Conservation (phyloP, 2,113 vertebrate species). For the Lamprologus lemairii region DNA sequence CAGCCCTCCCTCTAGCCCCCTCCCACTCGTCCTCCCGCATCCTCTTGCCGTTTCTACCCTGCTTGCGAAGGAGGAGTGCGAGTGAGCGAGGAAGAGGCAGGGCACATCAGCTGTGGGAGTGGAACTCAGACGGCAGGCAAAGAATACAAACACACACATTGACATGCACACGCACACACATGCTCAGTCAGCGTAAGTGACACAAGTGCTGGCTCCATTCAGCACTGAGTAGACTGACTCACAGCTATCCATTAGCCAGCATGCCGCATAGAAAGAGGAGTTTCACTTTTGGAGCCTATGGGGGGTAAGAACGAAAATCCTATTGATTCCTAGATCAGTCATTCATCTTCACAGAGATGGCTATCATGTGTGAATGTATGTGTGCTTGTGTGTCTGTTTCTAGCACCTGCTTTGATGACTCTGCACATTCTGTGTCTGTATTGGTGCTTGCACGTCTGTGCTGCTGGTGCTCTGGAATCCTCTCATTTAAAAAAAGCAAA, state of each 20-base stretch:
- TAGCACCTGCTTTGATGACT: constrained; percentile 37
- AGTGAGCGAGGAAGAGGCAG: constrained; percentile 45
- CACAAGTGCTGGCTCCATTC: constrained; percentile 55
- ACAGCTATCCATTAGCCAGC: constrained; percentile 27
- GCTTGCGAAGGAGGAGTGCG: constrained; percentile 53
- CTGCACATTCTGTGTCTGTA: constrained; percentile 35
- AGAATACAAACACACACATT: constrained; percentile 2
- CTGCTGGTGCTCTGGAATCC: neutral
- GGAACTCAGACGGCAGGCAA: constrained; percentile 37
- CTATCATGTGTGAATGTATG: neutral
- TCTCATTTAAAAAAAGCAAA: neutral
- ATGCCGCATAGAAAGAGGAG: constrained; percentile 74
- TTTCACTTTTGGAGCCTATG: constrained; percentile 74
- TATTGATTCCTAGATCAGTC: neutral
- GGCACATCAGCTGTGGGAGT: constrained; percentile 43
- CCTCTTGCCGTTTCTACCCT: neutral
- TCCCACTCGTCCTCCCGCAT: neutral
- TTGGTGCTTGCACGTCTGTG: neutral
- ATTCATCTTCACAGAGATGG: neutral
- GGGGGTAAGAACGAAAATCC: constrained; percentile 60
- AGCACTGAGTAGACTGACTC: constrained; percentile 49
- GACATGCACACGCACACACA: constrained; percentile 19
- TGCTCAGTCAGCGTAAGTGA: constrained; percentile 62
- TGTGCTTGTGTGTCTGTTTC: neutral
- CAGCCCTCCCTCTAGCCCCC: neutral